A percentile compares a stretch with the other conserved stretches of the same genome.
These are phyloP conservation scores for Rhipidura dahli DNA, from an alignment of 2,113 vertebrate genomes.

Conservation along the genomic window DNA sequence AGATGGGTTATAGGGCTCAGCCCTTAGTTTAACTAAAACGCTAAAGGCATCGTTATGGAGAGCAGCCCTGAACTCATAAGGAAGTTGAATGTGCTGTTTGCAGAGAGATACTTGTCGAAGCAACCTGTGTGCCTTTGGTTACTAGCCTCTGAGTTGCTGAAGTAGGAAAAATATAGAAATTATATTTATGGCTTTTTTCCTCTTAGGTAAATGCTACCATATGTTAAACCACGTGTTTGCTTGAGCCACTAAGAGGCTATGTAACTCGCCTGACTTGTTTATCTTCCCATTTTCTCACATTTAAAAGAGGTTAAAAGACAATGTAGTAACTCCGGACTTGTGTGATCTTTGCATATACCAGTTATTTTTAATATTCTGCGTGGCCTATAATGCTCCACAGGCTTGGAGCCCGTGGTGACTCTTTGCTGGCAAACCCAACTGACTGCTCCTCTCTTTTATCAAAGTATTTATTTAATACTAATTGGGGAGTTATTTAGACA, in stretches of 20 bases:
- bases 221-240: not conserved
- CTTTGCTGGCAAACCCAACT: not conserved
- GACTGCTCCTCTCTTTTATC: not conserved
- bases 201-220: not conserved
- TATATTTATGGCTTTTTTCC: not conserved
- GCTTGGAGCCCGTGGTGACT: no score
- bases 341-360: not conserved
- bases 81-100: not conserved
- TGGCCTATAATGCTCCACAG: accelerated
- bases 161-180: not conserved
- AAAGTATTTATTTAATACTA: not conserved
- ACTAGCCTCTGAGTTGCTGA: not conserved
- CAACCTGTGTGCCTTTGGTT: not conserved
- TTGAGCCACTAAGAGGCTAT: not conserved
- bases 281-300: not conserved
- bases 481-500: not conserved
- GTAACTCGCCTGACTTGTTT: not conserved
- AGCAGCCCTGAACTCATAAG: accelerated
- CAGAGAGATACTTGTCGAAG: not conserved
- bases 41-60: accelerated
- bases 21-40: accelerated
- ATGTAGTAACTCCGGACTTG: accelerated
- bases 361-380: not conserved
- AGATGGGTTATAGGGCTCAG: accelerated
- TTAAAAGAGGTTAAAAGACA: not conserved